Conservation (phyloP, 2,113 vertebrate species). For the Rousettus leschenaultii region DNA sequence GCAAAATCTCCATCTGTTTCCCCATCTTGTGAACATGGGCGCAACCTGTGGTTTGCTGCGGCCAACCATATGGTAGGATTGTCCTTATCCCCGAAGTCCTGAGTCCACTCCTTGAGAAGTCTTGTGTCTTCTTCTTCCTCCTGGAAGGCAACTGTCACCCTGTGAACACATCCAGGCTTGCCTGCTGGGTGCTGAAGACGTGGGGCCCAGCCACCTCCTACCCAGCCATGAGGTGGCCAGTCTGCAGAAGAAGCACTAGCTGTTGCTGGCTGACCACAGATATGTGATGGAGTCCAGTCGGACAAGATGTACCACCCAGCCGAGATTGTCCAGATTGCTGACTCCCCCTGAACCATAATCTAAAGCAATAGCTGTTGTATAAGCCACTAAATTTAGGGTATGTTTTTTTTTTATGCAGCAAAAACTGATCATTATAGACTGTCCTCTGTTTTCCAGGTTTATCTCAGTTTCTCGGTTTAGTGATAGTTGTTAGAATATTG, state of each 20-base stretch:
- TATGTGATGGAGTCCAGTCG: background rate
- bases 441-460: background rate
- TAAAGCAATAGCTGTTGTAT: too few relatives aligned
- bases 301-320: background rate
- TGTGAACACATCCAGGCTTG: background rate
- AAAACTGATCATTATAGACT: rapidly evolving
- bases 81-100: rapidly evolving
- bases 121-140: background rate
- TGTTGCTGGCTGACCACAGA: rapidly evolving
- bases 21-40: background rate
- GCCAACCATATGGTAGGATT: rapidly evolving
- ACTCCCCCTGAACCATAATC: background rate
- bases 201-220: background rate
- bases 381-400: background rate
- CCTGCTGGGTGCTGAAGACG: background rate
- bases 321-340: rapidly evolving
- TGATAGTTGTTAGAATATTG: rapidly evolving
- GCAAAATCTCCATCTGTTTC: too few relatives aligned
- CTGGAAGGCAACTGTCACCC: background rate
- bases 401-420: background rate
- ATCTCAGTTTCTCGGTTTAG: too few relatives aligned
- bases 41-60: background rate
- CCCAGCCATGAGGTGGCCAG: background rate
- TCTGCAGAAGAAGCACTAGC: background rate
- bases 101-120: background rate